Evolutionary conservation across 2,797 vertebrate species (phyloP), one percentile per base, ranked within the genome.

Genomic region (Coreius guichenoti): DNA sequence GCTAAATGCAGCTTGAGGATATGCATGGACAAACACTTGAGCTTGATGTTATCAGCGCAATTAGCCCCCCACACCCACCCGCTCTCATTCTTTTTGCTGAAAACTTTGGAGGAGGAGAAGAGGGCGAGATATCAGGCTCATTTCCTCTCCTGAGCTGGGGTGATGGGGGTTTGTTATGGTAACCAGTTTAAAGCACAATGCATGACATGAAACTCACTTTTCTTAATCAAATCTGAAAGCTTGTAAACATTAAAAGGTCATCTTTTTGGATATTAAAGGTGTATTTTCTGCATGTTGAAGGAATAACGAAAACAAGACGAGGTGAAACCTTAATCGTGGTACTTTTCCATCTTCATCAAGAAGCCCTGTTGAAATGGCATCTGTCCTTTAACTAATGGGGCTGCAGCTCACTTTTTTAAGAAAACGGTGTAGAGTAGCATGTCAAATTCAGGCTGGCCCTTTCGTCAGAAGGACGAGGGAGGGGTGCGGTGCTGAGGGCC

Each of bases 11-110:
- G 58, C 56, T 88, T 79, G 67, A 47, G 51, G 83, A 76, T 51
- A 88, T 68, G 86, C 73, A 80, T 86, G 78, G 87, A 86, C 54
- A 77, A 80, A 80, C 87, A 49, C 81, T 87, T 80, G 74, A 33
- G 81, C 43, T 77, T 79, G 78, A 86, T 86, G 83, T 82, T 88
- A 88, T 90, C 87, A 87, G 78, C 65, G 69, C 54, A 74, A 63
- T 74, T 82, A 74, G 14, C 76, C 54, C 81, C 80, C 51, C 39
- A 54, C 80, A 45, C 80, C 49, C 80, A 39, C 29, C 36, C 54
- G 0, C 36, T 33, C 76, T 80, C 76, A 70, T 58, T 84, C 49
- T 78, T 78, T 69, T 31, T 47, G 17, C 75, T n/a, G 4, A 78
- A 69, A 51, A 70, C 70, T 51, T 84, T 39, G 31, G 81, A 86